Evolutionary conservation across 2,888 invertebrate genomes (phyloP), one percentile per base, ranked within the genome.

Genomic region (Parapristionchus giblindavisi): DNA sequence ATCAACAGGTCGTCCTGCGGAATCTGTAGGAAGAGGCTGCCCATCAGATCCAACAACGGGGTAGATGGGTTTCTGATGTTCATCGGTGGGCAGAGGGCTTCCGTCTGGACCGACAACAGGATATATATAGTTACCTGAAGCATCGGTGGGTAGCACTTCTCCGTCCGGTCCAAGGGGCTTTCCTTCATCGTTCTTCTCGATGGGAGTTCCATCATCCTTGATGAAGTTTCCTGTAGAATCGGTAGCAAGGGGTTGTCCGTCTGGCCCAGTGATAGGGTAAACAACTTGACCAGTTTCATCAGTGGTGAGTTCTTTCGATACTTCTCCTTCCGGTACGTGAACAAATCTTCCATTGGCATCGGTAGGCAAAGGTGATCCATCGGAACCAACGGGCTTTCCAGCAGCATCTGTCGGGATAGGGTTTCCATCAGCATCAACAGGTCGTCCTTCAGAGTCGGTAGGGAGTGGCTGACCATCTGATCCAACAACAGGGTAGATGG

Each of bases 221-320:
- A 79, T 21, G 14, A 78, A 77, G 68, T 77, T 70, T 61, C 78
- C 78, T 14, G 78, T 66, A 14, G 75, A 76, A 77, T 81, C 81
- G 21, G 77, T 63, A n/a, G 79, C 77, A n/a, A 81, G n/a, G 17
- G 78, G 70, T 14, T 71, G 75, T 29, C 83, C 82, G 11, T 65
- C 68, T 48, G 77, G 78, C 75, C 84, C 83, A 27, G 85, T 77
- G 6, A 79, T 78, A 65, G 83, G 85, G 74, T 86, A 74, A 36
- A 87, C 11, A 85, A 72, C 79, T 79, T 87, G 27, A 66, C 73
- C 72, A 21, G n/a, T 14, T 24, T 43, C 52, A 61, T 75, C 76
- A 1, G 77, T 79, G 24, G 79, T 76, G 27, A 78, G 75, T 24
- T 61, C 61, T 24, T 61, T 61, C 36, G 61, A 61, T 8, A 36